Evolutionary conservation across 2,797 vertebrate genomes (phyloP), one percentile per base, ranked within the genome.

Genomic region (Acanthis flammea): DNA sequence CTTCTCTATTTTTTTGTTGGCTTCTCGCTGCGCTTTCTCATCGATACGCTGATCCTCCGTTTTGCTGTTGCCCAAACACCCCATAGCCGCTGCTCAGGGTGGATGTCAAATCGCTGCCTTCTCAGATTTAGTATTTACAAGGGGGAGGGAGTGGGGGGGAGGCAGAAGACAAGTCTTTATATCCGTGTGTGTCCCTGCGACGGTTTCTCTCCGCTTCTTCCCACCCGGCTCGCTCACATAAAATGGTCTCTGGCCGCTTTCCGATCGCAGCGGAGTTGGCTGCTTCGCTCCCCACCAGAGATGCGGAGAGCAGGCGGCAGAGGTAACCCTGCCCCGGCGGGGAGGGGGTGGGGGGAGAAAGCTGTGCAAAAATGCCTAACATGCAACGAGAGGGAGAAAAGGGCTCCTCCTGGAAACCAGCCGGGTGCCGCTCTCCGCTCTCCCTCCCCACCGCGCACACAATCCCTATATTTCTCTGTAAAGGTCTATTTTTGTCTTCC

Each of bases 1-100:
- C 96, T 99, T 99, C 97, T 99, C 99, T 95, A 99, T 99, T 98
- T 99, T 99, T 98, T 99, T 99, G 98, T 99, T 99, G 96, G 99
- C 98, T 98, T 99, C 99, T 97, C 99, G 98, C 95, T 99, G 98
- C 94, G 99, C 98, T 97, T 99, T 99, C 97, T 99, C 99, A 97
- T 99, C 99, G 97, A 99, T 99, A 97, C 99, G 99, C 98, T 99
- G 99, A 98, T 99, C 99, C 98, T 99, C 99, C 95, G 99, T 98
- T 96, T 99, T 99, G 98, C 99, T 99, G 98, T 99, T 99, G 97
- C 99, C 99, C 98, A 99, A 98, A 98, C 99, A 99, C 98, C 99
- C 99, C 99, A 99, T 99, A 97, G 98, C 98, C 98, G 97, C 85
- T 58, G 74, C 86, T 95, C 75, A 35, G 87, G 86, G 65, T 61